Evolutionary conservation across 2,888 invertebrate species (phyloP), one percentile per base, ranked within the genome.

Genomic region (Balanococcus diminutus): DNA sequence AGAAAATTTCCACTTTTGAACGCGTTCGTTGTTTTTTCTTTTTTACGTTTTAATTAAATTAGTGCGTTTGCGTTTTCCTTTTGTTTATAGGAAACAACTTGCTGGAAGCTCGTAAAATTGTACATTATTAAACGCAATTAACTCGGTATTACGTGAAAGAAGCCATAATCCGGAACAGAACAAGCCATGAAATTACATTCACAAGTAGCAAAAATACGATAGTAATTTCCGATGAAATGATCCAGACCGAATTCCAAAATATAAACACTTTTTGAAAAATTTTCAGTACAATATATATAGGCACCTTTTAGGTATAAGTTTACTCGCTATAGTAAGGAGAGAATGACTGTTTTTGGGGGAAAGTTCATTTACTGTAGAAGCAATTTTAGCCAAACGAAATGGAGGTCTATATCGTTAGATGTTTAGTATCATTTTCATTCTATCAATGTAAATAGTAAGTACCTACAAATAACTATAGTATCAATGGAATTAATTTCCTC

Each of bases 91-190:
- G 32, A 82, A 82, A 82, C 82, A 82, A 56, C 82, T 56, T 56
- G 25, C 82, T 46, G 16, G 36, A 19, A 51, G 5, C 82, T 82
- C 82, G 56, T 82, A 82, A 82, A 82, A 82, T 32, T 28, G 31
- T 46, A 82, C 82, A 56, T 82, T 82, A 82, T 82, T 82, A 82
- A 82, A 56, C 51, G 82, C 82, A 82, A 82, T 82, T 82, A 82
- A 82, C 42, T 46, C 25, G 16, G 51, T 51, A 51, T 32, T 82
- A 82, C 56, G 82, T 46, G 82, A 56, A 82, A 46, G 56, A 82
- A 82, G 82, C 42, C 82, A 82, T 82, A 82, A 82, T 82, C 82
- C 56, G 19, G 28, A 56, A 46, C 82, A 46, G 56, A 82, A 82
- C 82, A 56, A 82, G 82, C 56, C 82, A 51, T 51, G 82, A 82